phyloP scores from a whole-genome alignment of 1,140 invertebrate genomes.

The Battus philenor region DNA sequence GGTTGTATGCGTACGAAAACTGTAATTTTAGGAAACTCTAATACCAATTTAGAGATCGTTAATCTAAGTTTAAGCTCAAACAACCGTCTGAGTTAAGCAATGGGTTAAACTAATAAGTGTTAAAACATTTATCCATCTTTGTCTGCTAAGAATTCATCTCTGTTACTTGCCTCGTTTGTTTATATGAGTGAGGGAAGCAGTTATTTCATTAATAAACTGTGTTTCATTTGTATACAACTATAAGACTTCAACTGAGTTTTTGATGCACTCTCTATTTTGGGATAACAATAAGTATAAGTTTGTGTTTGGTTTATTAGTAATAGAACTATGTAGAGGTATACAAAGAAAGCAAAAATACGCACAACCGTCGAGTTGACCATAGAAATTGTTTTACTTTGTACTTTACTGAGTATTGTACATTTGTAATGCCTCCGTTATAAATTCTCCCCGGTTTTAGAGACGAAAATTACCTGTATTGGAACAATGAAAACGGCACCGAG shows the following conservation, averaged over 20 bases:
- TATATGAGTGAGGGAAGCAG: slow-evolving; percentile 11
- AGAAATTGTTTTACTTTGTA: too few relatives aligned
- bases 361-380: too few relatives aligned
- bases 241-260: slow-evolving; percentile 37
- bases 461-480: too few relatives aligned
- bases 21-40: too few relatives aligned
- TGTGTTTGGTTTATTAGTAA: slow-evolving; percentile 67
- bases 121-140: slow-evolving; percentile 16
- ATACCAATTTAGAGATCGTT: slow-evolving; percentile 14
- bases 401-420: too few relatives aligned
- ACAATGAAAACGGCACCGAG: too few relatives aligned
- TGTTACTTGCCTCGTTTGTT: slow-evolving; percentile 14
- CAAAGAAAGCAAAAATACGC: slow-evolving; percentile 37
- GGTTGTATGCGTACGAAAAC: too few relatives aligned
- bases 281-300: slow-evolving; percentile 68
- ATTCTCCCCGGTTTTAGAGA: too few relatives aligned
- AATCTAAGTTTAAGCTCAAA: slow-evolving; percentile 15
- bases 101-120: slow-evolving; percentile 14
- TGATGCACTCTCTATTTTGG: slow-evolving; percentile 45
- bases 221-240: slow-evolving; percentile 23
- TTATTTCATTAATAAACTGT: slow-evolving; percentile 9
- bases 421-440: too few relatives aligned
- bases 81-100: slow-evolving; percentile 10
- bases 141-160: slow-evolving; percentile 14
- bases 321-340: slow-evolving; percentile 49